Evolutionary conservation across 2,113 vertebrate species (phyloP).

Genomic region (Pseudopodoces humilis): DNA sequence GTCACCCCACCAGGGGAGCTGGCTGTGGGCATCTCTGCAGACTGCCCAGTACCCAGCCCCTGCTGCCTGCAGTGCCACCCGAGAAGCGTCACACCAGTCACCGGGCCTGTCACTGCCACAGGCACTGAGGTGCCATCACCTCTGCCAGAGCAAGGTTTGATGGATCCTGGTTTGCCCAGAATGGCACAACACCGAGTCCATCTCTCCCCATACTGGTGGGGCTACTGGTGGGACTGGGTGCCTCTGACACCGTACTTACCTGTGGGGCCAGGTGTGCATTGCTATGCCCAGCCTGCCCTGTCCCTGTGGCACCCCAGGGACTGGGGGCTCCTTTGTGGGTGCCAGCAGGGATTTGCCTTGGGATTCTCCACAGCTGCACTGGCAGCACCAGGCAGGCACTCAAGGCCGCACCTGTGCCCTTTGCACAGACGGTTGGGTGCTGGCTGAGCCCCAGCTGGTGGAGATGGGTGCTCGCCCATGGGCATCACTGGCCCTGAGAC

Average conservation of each 20-base stretch:
- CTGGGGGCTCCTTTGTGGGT: not conserved
- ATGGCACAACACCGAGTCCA: not conserved
- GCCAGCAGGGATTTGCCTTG: not conserved
- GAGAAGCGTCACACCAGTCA: not conserved
- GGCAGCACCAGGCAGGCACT: not conserved
- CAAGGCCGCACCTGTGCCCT: not conserved
- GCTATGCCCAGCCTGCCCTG: not conserved
- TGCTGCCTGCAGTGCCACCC: not conserved
- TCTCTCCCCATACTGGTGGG: not conserved
- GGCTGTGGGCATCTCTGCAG: not conserved
- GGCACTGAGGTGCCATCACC: not conserved
- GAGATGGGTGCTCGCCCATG: accelerated
- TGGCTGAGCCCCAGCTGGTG: not conserved
- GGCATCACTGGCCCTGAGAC: not conserved
- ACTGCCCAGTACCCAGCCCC: not conserved
- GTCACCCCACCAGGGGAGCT: not conserved
- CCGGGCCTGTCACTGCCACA: accelerated
- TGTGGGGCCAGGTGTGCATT: accelerated
- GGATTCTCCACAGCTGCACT: not conserved
- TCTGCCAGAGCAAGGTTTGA: not conserved
- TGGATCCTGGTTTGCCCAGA: not conserved
- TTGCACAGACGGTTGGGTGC: not conserved
- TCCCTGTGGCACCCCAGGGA: not conserved
- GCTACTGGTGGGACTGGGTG: not conserved
- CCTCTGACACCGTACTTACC: not conserved